These are phyloP conservation scores for Cantharis flavilabris DNA, from an alignment of 2,888 invertebrate genomes.

Conservation along the genomic window DNA sequence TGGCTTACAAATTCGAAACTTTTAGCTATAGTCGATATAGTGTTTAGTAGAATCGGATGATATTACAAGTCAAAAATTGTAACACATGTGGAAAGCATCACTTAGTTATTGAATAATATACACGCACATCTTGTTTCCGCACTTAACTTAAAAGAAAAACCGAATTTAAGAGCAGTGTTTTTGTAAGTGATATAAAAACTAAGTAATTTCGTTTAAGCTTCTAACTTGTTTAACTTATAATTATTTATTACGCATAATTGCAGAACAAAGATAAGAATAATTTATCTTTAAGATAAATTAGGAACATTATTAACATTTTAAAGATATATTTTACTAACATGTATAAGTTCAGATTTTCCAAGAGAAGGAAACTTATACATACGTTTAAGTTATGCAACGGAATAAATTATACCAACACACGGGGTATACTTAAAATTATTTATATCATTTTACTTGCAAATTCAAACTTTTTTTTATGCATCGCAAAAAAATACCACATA, in stretches of 20 bases:
- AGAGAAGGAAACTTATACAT: not conserved
- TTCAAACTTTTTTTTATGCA: not conserved
- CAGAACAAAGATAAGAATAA: not conserved
- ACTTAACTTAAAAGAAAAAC: not conserved
- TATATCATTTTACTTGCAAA: not conserved
- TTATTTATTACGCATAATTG: not conserved
- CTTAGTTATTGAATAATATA: not conserved
- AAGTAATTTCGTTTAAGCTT: not conserved
- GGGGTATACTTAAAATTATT: not conserved
- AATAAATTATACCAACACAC: not conserved
- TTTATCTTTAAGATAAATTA: not conserved
- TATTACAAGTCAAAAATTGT: conserved; percentile 24
- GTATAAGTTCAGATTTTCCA: not conserved
- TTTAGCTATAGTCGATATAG: conserved; percentile 12
- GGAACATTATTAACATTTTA: not conserved
- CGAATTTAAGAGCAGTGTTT: not conserved
- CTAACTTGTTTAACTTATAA: not conserved
- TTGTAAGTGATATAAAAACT: not conserved
- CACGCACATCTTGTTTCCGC: not conserved
- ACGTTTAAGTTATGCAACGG: not conserved
- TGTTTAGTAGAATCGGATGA: conserved; percentile 22
- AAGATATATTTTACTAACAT: not conserved
- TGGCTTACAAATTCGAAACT: conserved; percentile 18
- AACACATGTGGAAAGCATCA: not conserved
- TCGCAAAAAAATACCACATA: not conserved